Conservation (phyloP, 2,113 vertebrate species). For the Micronisus gabar region DNA sequence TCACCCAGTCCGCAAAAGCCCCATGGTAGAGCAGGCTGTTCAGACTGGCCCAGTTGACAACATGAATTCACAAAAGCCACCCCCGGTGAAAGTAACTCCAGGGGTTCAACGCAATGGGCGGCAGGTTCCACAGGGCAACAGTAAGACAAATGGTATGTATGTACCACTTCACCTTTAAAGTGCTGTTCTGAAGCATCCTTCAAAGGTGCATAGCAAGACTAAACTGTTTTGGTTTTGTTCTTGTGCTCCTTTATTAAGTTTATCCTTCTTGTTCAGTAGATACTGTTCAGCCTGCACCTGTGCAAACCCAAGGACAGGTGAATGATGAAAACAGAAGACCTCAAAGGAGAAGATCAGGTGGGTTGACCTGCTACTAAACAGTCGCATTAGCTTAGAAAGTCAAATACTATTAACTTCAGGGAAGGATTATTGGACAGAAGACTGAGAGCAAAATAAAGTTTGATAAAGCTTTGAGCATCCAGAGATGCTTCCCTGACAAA, state of each 20-base stretch:
- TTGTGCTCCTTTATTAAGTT: background rate
- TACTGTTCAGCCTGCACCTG: slow-evolving; percentile 63
- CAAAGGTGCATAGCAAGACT: background rate
- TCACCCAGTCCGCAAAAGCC: slow-evolving; percentile 79
- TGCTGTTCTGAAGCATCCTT: background rate
- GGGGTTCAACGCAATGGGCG: slow-evolving; percentile 61
- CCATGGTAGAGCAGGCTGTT: slow-evolving; percentile 95
- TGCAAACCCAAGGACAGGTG: slow-evolving; percentile 74
- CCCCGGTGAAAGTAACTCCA: slow-evolving; percentile 58
- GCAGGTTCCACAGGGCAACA: slow-evolving; percentile 44
- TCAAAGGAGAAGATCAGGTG: slow-evolving; percentile 86
- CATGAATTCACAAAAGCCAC: slow-evolving; percentile 71
- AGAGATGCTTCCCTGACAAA: background rate
- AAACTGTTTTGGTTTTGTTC: background rate
- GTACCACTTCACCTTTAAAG: accelerated
- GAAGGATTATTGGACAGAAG: background rate
- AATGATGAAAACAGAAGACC: slow-evolving; percentile 86
- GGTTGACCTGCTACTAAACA: background rate
- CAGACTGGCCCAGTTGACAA: slow-evolving; percentile 85
- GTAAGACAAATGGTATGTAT: slow-evolving; percentile 56
- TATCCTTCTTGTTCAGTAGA: slow-evolving; percentile 47
- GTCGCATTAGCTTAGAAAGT: background rate
- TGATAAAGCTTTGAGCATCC: background rate
- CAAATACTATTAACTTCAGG: background rate
- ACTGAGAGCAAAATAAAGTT: background rate